These are phyloP conservation scores for Periophthalmus modestus DNA, from an alignment of 2,113 vertebrate genomes.

Conservation along the genomic window DNA sequence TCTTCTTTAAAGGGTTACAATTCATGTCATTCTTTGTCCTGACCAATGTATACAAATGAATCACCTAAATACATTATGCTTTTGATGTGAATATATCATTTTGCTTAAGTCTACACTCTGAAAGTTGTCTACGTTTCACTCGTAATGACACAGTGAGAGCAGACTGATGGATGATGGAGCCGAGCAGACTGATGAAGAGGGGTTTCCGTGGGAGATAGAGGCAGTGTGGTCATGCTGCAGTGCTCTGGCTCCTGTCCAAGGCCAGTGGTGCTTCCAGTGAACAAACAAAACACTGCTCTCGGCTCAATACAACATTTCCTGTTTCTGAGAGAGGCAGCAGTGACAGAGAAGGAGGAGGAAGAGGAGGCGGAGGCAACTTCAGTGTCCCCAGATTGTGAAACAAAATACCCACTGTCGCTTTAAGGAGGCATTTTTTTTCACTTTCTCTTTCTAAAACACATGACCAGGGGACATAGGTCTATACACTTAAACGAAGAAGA, in stretches of 20 bases:
- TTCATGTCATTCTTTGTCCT: background rate
- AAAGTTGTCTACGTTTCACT: background rate
- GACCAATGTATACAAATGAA: background rate
- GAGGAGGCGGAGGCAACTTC: background rate
- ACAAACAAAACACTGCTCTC: slow-evolving; percentile 75
- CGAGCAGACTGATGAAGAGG: background rate
- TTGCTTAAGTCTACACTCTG: background rate
- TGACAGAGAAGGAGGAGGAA: background rate
- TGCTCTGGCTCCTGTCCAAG: slow-evolving; percentile 70
- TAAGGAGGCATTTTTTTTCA: too few relatives aligned
- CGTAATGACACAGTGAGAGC: background rate
- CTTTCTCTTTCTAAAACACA: too few relatives aligned
- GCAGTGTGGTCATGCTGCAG: slow-evolving; percentile 54
- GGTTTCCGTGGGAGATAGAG: slow-evolving; percentile 26
- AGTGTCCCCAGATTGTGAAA: background rate
- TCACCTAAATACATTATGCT: too few relatives aligned
- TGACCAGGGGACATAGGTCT: too few relatives aligned
- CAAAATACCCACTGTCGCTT: background rate
- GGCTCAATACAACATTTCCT: slow-evolving; percentile 76
- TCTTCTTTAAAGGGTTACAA: too few relatives aligned
- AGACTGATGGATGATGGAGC: background rate
- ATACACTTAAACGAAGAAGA: too few relatives aligned
- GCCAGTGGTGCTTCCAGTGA: slow-evolving; percentile 68
- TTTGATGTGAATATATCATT: too few relatives aligned
- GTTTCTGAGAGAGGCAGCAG: slow-evolving; percentile 43